Evolutionary conservation across 2,113 vertebrate genomes (phyloP), one percentile per base, ranked within the genome.

Genomic region (Corythaixoides concolor): DNA sequence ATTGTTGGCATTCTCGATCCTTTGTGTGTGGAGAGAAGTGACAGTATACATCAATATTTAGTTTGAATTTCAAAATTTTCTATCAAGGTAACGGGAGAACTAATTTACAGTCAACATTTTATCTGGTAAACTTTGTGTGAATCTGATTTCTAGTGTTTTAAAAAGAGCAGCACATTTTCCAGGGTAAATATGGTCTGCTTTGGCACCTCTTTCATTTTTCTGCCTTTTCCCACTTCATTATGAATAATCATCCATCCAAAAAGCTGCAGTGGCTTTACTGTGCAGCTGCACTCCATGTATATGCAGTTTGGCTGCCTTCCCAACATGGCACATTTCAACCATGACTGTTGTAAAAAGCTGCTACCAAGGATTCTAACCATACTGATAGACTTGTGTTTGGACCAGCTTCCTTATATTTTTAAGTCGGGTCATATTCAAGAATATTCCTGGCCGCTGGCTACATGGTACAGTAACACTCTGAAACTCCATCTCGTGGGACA

Each of bases 261-360:
- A 76, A 66, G 50, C 84, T 88, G 60, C 79, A 85, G 4, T 89
- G 83, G 26, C 55, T 88, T 91, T 85, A 83, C 41, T 52, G 30
- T 93, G 59, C 89, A 91, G 43, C 79, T 95, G 74, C 37, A 72
- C 28, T 60, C 56, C 21, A 23, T 2, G 5, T 85, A 64, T 74
- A 59, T 69, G 75, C 37, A 85, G 85, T 67, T 85, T 94, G 93
- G 81, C 86, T 92, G 79, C 72, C 50, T 96, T 97, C 93, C 85
- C 95, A 77, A 92, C 86, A 19, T 73, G 69, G 91, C 82, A 91
- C 47, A 62, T 88, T 83, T 81, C 52, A 90, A 70, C 86, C 35
- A 68, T 74, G 68, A n/a, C 86, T 85, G 68, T 95, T 26, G 15
- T 90, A 62, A 97, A 97, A 94, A 94, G 47, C 77, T 74, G 53